Base-by-base conservation (phyloP, 2,888 invertebrate species). In the Cartodere bifasciata region DNA sequence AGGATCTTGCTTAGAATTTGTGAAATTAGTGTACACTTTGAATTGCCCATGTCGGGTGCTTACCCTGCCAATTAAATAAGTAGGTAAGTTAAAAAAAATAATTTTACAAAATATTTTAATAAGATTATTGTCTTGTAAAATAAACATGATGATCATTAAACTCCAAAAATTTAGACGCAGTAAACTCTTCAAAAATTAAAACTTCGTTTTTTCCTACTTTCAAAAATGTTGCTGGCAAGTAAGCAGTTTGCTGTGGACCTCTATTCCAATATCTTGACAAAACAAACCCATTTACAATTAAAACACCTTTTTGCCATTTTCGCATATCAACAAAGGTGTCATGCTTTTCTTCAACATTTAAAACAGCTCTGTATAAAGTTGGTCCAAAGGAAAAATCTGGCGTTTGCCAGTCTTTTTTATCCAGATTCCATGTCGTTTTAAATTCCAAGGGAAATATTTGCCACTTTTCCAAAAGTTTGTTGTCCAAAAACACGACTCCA, bases 301-400 rank as follows among this genome's bases (percentile, higher is more conserved):
- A 20, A 7, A 20, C n/a, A n/a, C 20, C 20, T n/a, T 20, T 20
- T 7, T n/a, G 6, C 20, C 20, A 20, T 20, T 20, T n/a, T 20
- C n/a, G 7, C 20, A 20, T 20, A 20, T 20, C 20, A 20, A 20
- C 7, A 20, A 20, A 20, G 7, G 20, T 20, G 20, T 20, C 20
- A 7, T 20, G 20, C n/a, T 7, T 7, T 7, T 20, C 7, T 7
- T 20, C n/a, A 7, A n/a, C n/a, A 7, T 20, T n/a, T n/a, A 20
- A 7, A 7, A 7, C 20, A n/a, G 20, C 20, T 7, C n/a, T 7
- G n/a, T 20, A 20, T 20, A 20, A 20, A 7, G 7, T n/a, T 7
- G 20, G 20, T 6, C 20, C 20, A 7, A n/a, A 20, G n/a, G 6
- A 6, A 20, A 20, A 20, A 6, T 20, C n/a, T n/a, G 20, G 20